Base-by-base conservation (phyloP, 2,888 invertebrate genomes). In the Drymonia ruficornis region DNA sequence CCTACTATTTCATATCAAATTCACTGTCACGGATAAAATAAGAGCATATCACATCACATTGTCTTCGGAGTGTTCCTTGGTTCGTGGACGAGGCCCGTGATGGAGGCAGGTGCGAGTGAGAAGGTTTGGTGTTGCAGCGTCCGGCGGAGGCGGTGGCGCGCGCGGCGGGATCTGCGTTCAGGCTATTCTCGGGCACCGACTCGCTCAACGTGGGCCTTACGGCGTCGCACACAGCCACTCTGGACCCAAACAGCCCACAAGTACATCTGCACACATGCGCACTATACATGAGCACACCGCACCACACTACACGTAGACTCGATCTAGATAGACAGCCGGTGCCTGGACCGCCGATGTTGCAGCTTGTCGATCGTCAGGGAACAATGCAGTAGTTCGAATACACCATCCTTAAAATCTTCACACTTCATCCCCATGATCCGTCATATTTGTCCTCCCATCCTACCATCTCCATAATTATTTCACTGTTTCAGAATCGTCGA, bases 111-210 rank as follows among this genome's bases (percentile, higher is more conserved):
- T 71, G 71, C 77, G 77, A 79, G 72, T 72, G 70, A 67, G 78
- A 68, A 74, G 76, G 52, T 53, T 64, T 70, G 62, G 44, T 69
- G 66, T 90, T 88, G 67, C 92, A 96, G 96, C 95, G 94, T 86
- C 95, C 96, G 79, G 96, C 96, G 81, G 96, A 96, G 93, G 95
- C 95, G 85, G 95, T 96, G 93, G 96, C 96, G 78, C 94, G 96
- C 84, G 95, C 96, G 76, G 96, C 96, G 62, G 96, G 96, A 80
- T 95, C 95, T 77, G 95, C 96, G 79, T 96, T 96, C 94, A 94
- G 96, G 63, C 95, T 96, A 89, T 95, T 96, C 81, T 96, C 96
- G 73, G 91, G 91, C 82, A 96, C 96, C 67, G 96, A 96, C 93
- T 95, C 95, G 84, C 94, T 95, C 77, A 95, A 95, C 92, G 91